Conservation (phyloP, 2,113 vertebrate genomes). For the Pterocles gutturalis region DNA sequence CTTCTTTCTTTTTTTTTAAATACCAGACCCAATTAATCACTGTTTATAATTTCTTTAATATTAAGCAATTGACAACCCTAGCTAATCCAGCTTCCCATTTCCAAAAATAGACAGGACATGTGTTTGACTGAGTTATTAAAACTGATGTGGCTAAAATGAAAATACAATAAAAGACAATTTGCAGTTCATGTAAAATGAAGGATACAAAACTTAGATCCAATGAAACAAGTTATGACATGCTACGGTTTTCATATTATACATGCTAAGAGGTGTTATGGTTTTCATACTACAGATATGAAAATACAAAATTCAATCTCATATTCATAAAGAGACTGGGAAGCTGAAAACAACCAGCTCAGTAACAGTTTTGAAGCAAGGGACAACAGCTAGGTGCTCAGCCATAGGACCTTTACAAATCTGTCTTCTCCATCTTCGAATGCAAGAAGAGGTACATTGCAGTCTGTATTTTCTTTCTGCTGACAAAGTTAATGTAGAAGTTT, state of each 20-base stretch:
- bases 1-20: not conserved
- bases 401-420: not conserved
- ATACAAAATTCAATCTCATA: not conserved
- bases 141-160: not conserved
- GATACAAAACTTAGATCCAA: not conserved
- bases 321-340: not conserved
- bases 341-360: not conserved
- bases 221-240: not conserved
- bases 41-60: not conserved
- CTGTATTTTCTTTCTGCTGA: not conserved
- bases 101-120: not conserved
- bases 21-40: not conserved
- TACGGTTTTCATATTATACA: not conserved
- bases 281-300: not conserved
- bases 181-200: not conserved
- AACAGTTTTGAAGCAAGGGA: not conserved
- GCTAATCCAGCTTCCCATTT: not conserved
- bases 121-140: not conserved
- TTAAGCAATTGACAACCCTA: not conserved
- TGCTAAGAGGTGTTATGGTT: not conserved
- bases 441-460: not conserved
- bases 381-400: not conserved
- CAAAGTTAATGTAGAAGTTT: not conserved
- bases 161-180: not conserved
- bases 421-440: not conserved